Conservation (phyloP, 2,113 vertebrate genomes). For the Dicrurus megarhynchus region DNA sequence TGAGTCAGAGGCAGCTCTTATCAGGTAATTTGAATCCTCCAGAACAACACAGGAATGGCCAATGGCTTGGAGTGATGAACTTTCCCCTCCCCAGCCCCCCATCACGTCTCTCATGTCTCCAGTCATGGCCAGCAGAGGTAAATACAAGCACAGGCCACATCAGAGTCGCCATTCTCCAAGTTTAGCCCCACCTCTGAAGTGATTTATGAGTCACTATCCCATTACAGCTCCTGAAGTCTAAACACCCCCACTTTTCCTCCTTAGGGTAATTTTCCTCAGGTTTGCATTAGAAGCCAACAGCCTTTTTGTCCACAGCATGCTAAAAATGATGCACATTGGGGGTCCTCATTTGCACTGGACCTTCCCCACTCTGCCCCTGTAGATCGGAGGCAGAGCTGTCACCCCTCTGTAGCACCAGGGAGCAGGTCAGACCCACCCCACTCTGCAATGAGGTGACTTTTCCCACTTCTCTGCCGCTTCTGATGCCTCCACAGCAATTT, state of each 20-base stretch:
- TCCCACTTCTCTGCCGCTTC: neutral
- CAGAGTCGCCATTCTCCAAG: neutral
- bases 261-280: neutral
- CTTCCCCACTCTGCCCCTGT: neutral
- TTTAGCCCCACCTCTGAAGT: neutral
- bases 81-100: too few species aligned
- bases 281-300: neutral
- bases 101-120: rapidly evolving
- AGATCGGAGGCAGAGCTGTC: neutral
- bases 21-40: neutral
- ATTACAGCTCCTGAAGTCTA: neutral
- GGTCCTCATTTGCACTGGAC: neutral
- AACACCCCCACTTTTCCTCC: neutral
- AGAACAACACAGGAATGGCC: neutral
- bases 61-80: neutral
- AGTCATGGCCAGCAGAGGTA: neutral
- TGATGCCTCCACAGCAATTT: neutral
- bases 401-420: neutral
- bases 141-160: neutral
- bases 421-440: neutral
- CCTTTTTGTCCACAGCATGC: neutral
- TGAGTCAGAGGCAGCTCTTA: neutral
- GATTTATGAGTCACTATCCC: neutral
- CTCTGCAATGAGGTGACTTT: neutral
- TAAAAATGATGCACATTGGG: rapidly evolving